Percentiles rank a stretch among this genome's conserved stretches.
These are phyloP conservation scores for Actinernus sp. DNA, from an alignment of 92 coral and sea anemone genomes.

Conservation along the genomic window DNA sequence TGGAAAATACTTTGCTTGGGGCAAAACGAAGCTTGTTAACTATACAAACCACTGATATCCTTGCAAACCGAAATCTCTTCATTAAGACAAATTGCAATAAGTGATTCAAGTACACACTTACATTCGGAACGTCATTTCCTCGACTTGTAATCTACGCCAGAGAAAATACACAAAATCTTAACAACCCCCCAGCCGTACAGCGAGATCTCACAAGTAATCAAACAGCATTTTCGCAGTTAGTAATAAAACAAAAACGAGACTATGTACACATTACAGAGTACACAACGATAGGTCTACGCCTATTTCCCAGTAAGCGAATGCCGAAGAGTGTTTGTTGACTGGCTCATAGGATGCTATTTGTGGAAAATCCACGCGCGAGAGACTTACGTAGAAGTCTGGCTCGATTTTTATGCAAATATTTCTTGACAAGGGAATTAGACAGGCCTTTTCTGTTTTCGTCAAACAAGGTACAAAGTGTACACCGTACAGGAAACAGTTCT, in stretches of 20 bases:
- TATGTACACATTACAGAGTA: slow-evolving; percentile 68
- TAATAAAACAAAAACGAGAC: slow-evolving; percentile 46
- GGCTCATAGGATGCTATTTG: slow-evolving; percentile 24
- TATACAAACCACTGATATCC: slow-evolving; percentile 11
- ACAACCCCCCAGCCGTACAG: slow-evolving; percentile 27
- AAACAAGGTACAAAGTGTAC: slow-evolving; percentile 40
- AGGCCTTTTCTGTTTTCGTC: slow-evolving; percentile 24
- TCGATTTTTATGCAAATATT: slow-evolving; percentile 74
- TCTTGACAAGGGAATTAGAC: not conserved
- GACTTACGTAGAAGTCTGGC: slow-evolving; percentile 5
- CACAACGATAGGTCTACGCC: slow-evolving; percentile 42
- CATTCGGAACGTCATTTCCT: no score
- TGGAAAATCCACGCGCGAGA: slow-evolving; percentile 11
- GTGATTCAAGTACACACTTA: slow-evolving; percentile 7
- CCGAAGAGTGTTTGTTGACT: slow-evolving; percentile 58
- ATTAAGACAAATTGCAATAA: slow-evolving; percentile 5
- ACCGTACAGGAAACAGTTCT: slow-evolving; percentile 70
- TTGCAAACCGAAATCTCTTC: slow-evolving; percentile 2
- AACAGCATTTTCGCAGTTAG: slow-evolving; percentile 28
- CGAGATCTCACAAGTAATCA: slow-evolving; percentile 46
- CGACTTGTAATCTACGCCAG: no score
- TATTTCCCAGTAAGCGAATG: slow-evolving; percentile 31
- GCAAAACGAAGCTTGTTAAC: slow-evolving; percentile 39
- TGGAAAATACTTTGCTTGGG: slow-evolving; percentile 16
- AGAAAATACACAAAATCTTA: slow-evolving; percentile 1